These are phyloP conservation scores for Dermatophagoides farinae DNA, from an alignment of 1,140 invertebrate species.

Conservation along the genomic window DNA sequence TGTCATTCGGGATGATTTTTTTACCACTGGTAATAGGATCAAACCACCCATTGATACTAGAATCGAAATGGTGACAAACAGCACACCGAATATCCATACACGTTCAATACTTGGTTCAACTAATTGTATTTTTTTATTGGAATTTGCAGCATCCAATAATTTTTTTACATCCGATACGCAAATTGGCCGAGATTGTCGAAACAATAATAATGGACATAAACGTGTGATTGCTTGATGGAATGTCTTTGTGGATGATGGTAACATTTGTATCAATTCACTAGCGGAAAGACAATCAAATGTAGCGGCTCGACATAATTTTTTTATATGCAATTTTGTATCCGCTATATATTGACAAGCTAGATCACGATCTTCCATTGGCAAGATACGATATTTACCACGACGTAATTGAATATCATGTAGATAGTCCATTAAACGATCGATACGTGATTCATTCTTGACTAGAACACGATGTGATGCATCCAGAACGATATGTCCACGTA, in stretches of 20 bases:
- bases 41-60: conserved; percentile 17
- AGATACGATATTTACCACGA: background rate
- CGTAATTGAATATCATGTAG: conserved; percentile 10
- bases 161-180: conserved; percentile 2
- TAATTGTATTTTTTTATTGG: conserved; percentile 8
- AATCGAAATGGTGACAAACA: conserved; percentile 17
- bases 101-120: conserved; percentile 15
- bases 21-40: conserved; percentile 15
- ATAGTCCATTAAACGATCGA: conserved; percentile 8
- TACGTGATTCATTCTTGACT: conserved; percentile 3
- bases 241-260: background rate
- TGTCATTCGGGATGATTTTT: conserved; percentile 12
- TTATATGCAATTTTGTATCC: background rate
- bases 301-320: conserved; percentile 12
- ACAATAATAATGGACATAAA: conserved; percentile 16
- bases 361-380: conserved; percentile 11
- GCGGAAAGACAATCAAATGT: conserved; percentile 13
- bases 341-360: conserved; percentile 10
- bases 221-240: conserved; percentile 14
- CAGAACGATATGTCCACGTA: conserved; percentile 13
- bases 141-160: background rate
- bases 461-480: conserved; percentile 9
- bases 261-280: conserved; percentile 6
- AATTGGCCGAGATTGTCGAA: conserved; percentile 8
- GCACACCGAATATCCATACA: conserved; percentile 14